Base-by-base conservation (phyloP, 1,140 invertebrate species). In the Fopius arisanus region DNA sequence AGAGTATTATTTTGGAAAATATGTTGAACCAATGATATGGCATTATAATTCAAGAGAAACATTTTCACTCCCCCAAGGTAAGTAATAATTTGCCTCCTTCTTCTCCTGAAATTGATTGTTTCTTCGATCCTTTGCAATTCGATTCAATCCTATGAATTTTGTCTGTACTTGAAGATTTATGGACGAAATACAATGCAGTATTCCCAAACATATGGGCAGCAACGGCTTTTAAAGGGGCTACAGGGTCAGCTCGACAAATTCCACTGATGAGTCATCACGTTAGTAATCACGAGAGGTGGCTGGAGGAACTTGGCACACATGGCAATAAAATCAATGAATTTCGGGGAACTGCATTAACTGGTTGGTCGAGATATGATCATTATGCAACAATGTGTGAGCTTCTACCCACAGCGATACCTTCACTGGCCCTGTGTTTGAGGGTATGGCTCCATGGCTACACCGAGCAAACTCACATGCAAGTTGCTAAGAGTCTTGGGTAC, bases 171-270 rank as follows among this genome's bases (percentile, higher is more conserved):
- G 16, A 40, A 88, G 86, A 82, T 77, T 67, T 94, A 77, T 97
- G 95, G 95, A 91, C 94, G 62, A 94, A 92, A 51, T 98, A 96
- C 78, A 90, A 92, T 0, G 89, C 91, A 62, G 88, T 97, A 1
- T 99, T 99, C 84, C 91, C 92, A 0, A 91, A 92, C 26, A 91
- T 97, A n/a, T 99, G 97, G 97, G 91, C 93, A n/a, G 96, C 96
- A 2, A 93, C 93, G 72, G 95, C 96, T 0, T 98, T 94, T 81
- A 98, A 98, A 89, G 96, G 94, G 10, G 95, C 95, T 0, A 94
- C 96, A 79, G 95, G 95, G 0, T 92, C 94, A 78, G 92, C 91
- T 23, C 84, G 94, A 59, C 92, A 94, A 67, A 88, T 93, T 74
- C 93, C 93, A 10, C 85, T 91, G 6, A 89, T 91, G 23, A 87